phyloP scores from a whole-genome alignment of 2,113 vertebrate genomes.

The Malurus cyaneus region DNA sequence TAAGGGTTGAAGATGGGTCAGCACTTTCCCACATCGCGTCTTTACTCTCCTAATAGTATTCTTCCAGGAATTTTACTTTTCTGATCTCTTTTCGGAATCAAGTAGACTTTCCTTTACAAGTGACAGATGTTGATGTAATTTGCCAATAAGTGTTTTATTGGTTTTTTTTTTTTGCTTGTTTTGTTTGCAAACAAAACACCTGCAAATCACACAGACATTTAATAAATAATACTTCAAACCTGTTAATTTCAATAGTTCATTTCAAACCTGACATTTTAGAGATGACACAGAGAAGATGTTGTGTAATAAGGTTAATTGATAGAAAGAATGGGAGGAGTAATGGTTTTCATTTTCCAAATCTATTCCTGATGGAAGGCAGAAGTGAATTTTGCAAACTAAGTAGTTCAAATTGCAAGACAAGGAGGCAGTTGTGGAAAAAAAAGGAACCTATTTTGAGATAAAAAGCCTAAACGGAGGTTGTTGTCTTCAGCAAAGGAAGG shows the following conservation, averaged over 20 bases:
- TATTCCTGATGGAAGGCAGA: not conserved
- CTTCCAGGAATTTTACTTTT: not conserved
- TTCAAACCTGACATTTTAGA: not conserved
- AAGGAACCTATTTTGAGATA: not conserved
- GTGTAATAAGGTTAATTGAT: not conserved
- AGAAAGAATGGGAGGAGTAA: not conserved
- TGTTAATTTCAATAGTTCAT: not conserved
- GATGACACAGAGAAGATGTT: not conserved
- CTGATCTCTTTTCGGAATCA: not conserved
- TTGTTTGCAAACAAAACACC: not conserved
- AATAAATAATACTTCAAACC: not conserved
- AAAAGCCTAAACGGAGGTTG: not conserved
- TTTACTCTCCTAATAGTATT: not conserved
- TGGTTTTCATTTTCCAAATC: not conserved
- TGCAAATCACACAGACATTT: not conserved
- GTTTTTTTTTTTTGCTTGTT: not conserved
- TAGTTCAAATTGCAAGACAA: not conserved
- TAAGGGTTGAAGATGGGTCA: not conserved
- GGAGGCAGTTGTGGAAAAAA: not conserved
- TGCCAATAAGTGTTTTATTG: not conserved
- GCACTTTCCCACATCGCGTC: not conserved
- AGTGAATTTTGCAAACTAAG: not conserved
- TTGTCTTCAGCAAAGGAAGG: not conserved
- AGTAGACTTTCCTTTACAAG: not conserved
- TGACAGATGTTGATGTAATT: not conserved